Conservation (phyloP, 1,140 invertebrate species). For the Gryon sp. region DNA sequence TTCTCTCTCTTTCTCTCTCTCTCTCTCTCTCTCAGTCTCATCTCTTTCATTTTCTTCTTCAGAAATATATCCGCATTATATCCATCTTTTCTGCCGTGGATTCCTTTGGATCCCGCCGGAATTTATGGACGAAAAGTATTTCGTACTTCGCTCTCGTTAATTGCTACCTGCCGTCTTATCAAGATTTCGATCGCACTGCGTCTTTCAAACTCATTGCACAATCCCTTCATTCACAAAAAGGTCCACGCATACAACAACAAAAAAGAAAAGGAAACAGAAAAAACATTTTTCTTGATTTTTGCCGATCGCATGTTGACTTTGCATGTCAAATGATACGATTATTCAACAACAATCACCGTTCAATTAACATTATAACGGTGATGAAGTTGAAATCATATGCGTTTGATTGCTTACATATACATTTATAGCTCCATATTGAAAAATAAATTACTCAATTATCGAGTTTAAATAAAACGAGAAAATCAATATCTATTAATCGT, state of each 20-base stretch:
- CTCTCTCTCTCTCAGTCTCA: conserved; percentile 17
- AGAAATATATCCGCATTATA: conserved; percentile 50
- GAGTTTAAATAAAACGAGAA: no score
- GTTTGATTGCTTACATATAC: no score
- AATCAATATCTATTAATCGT: no score
- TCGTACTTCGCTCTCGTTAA: conserved; percentile 56
- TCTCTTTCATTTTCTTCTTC: conserved; percentile 26
- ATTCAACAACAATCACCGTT: no score
- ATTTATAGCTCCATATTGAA: no score
- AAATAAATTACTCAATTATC: no score
- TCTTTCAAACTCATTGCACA: conserved; percentile 39
- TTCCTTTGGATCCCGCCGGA: conserved; percentile 32
- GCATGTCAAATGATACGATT: conserved; percentile 16
- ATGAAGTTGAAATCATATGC: no score
- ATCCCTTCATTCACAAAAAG: conserved; percentile 23
- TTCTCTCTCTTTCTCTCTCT: no score
- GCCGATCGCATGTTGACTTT: conserved; percentile 8
- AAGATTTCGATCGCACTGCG: conserved; percentile 23
- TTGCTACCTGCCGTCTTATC: conserved; percentile 55
- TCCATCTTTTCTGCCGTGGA: conserved; percentile 42
- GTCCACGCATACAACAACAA: no score
- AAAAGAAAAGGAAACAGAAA: no score
- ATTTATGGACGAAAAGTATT: conserved; percentile 59
- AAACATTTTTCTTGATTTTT: conserved; percentile 10
- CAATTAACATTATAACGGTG: no score